phyloP scores from a whole-genome alignment of 2,797 vertebrate species.

The Ispidina picta region DNA sequence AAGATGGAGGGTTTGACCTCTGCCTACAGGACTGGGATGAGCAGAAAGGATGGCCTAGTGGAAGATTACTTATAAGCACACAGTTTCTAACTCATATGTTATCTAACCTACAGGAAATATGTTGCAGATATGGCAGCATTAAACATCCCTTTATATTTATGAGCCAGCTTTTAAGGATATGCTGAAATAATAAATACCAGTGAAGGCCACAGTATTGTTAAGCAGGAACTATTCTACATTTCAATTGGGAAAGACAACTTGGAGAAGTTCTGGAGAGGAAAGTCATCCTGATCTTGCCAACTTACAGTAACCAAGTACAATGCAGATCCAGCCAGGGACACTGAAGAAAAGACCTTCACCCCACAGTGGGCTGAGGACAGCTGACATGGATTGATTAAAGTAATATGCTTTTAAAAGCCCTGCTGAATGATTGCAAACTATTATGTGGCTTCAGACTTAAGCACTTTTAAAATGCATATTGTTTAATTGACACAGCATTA shows the following conservation, averaged over 20 bases:
- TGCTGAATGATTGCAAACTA: constrained; percentile 31
- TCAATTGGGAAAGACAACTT: neutral
- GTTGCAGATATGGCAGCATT: neutral
- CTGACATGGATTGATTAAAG: constrained; percentile 16
- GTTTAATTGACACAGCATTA: constrained; percentile 59
- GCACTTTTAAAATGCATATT: constrained; percentile 45
- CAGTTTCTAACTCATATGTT: neutral
- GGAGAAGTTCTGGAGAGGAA: neutral
- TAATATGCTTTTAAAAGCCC: constrained; percentile 25
- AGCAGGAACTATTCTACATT: rapidly evolving
- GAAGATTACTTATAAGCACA: neutral
- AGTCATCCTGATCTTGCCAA: neutral
- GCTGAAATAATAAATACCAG: neutral
- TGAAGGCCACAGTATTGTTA: neutral
- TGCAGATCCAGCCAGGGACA: neutral
- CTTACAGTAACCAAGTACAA: neutral
- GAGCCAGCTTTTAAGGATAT: neutral
- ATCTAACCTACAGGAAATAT: neutral
- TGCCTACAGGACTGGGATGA: neutral
- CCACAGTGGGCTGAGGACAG: neutral
- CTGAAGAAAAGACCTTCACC: constrained; percentile 34
- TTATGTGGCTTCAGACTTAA: constrained; percentile 41
- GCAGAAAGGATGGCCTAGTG: neutral
- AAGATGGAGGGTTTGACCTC: neutral
- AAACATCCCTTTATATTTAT: neutral